Evolutionary conservation across 1,140 invertebrate species (phyloP).

Genomic region (Drosophila insularis): DNA sequence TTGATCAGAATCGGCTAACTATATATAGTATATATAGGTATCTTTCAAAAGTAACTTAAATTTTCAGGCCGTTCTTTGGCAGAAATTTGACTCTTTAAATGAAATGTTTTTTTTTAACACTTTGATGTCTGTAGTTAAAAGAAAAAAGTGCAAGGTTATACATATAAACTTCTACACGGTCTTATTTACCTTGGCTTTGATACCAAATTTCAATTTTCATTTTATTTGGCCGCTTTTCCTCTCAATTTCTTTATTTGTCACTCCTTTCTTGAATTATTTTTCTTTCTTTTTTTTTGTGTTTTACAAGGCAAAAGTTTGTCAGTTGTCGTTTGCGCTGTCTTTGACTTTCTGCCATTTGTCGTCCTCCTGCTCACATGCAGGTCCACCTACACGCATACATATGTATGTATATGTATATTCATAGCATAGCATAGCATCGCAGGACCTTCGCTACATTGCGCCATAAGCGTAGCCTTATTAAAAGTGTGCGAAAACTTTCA

Average conservation of each 20-base stretch:
- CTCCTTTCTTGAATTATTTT: background rate
- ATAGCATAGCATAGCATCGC: background rate
- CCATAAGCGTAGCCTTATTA: conserved; percentile 74
- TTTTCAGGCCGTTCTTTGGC: no score
- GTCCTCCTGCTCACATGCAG: conserved; percentile 21
- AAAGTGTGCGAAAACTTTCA: conserved; percentile 68
- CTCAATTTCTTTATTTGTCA: background rate
- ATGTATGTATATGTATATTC: no score
- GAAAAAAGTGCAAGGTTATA: no score
- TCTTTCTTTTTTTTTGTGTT: background rate
- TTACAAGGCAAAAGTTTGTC: conserved; percentile 37
- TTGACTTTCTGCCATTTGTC: conserved; percentile 75
- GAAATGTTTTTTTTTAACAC: no score
- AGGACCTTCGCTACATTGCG: conserved; percentile 6
- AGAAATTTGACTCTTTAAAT: no score
- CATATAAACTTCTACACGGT: no score
- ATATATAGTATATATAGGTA: no score
- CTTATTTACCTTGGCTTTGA: no score
- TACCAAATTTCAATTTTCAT: background rate
- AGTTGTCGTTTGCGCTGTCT: conserved; percentile 12
- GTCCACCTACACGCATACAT: background rate
- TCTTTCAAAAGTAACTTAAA: no score
- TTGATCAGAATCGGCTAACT: no score
- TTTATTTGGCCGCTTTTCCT: background rate
- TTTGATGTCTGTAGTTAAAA: no score